Evolutionary conservation across 2,113 vertebrate genomes (phyloP), one percentile per base, ranked within the genome.

Genomic region (Bubo scandiacus): DNA sequence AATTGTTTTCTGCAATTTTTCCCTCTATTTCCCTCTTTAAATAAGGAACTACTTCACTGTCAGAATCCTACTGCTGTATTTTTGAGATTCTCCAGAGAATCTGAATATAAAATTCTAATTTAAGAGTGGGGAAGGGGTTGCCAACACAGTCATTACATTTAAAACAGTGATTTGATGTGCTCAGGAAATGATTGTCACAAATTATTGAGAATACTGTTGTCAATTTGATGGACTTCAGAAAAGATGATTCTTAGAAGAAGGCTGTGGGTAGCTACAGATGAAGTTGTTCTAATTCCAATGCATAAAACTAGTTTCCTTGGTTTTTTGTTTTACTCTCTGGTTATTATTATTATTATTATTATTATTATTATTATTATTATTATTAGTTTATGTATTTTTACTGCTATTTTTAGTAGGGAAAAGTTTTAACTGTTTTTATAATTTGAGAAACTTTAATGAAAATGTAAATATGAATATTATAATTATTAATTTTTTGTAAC

Each of bases 31-130:
- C 96, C 96, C 96, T 98, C 98, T 98, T 98, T 98, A 97, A 98
- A 98, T 98, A 98, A 98, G 98, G 98, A 99, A 98, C 98, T 98
- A 98, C 98, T 98, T 99, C 98, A 98, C 96, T 96, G 92, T 96
- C 95, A 98, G 97, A 96, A 96, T 96, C 93, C 81, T 97, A 98
- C 97, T 98, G 94, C 97, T 96, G 85, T 91, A 65, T 92, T 88
- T 92, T 88, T 92, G 23, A 73, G 65, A 94, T 86, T 84, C 82
- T 73, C 38, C 32, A 77, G 59, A 91, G 71, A 94, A 86, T 90
- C 71, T 74, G 21, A 73, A 86, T 79, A 66, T 81, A 80, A 95
- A 94, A 45, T 81, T 81, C 54, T 63, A 81, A 94, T 94, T 74
- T 86, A 72, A 70, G 23, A 72, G 57, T 70, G 95, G 78, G 77